A percentile compares a stretch with the other conserved stretches of the same genome.
Conservation (phyloP, 2,797 vertebrate species). For the Margarornis squamiger region DNA sequence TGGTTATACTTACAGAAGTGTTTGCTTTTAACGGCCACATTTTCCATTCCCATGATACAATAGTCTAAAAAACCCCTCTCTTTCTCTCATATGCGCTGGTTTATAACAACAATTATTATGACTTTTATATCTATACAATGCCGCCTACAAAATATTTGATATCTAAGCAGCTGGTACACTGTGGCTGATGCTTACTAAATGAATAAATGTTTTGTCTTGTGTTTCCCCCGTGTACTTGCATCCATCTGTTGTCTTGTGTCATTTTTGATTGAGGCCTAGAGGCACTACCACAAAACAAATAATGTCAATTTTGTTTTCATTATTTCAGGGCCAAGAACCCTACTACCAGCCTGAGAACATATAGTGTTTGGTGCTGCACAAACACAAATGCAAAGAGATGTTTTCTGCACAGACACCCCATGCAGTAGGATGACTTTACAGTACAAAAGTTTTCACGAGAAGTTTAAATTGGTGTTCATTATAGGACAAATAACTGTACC, state of each 20-base stretch:
- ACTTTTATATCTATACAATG: conserved; percentile 37
- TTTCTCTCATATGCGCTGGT: background rate
- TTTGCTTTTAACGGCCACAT: background rate
- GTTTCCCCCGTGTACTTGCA: background rate
- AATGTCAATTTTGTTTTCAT: conserved; percentile 44
- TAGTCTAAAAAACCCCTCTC: background rate
- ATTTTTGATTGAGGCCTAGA: conserved; percentile 51
- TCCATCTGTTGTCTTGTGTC: conserved; percentile 63
- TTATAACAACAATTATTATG: conserved; percentile 10
- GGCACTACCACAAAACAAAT: conserved; percentile 54
- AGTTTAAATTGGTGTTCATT: conserved; percentile 13
- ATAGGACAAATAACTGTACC: background rate
- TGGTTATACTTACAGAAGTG: background rate
- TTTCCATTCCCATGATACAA: background rate
- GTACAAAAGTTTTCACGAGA: background rate
- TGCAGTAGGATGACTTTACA: accelerated
- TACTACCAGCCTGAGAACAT: background rate
- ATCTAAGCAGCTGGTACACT: conserved; percentile 32
- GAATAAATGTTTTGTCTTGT: conserved; percentile 44
- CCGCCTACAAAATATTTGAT: conserved; percentile 53
- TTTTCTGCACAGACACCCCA: background rate
- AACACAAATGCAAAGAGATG: background rate
- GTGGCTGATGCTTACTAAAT: background rate
- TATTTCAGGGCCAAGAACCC: conserved; percentile 11
- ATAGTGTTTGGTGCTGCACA: background rate